These are phyloP conservation scores for Adoxophyes honmai DNA, from an alignment of 1,140 invertebrate genomes.

Conservation along the genomic window DNA sequence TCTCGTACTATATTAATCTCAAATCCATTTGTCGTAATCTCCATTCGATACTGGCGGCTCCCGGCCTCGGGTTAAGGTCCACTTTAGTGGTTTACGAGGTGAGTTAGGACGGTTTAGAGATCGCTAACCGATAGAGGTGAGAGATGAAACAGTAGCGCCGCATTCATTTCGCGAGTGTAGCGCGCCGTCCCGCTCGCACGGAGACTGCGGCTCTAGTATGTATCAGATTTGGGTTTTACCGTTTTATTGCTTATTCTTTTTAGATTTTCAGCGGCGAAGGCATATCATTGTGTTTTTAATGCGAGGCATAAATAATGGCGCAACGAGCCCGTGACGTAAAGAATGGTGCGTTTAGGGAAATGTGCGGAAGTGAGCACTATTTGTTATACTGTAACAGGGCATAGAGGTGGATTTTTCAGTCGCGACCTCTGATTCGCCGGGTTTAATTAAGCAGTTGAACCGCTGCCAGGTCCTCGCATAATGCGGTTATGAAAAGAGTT, in stretches of 20 bases:
- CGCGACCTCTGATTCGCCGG: background rate
- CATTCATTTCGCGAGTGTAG: slow-evolving; percentile 69
- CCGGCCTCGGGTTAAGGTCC: slow-evolving; percentile 48
- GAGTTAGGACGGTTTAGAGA: slow-evolving; percentile 73
- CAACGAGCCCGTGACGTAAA: slow-evolving; percentile 59
- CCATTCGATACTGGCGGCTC: slow-evolving; percentile 54
- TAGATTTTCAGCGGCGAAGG: slow-evolving; percentile 75
- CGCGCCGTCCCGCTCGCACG: slow-evolving; percentile 56
- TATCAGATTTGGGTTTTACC: slow-evolving; percentile 77
- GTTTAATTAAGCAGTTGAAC: slow-evolving; percentile 4
- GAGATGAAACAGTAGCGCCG: slow-evolving; percentile 76
- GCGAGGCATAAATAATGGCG: slow-evolving; percentile 67
- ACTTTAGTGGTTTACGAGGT: slow-evolving; percentile 54
- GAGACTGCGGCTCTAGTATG: slow-evolving; percentile 70
- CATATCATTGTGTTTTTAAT: slow-evolving; percentile 77
- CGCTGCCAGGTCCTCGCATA: slow-evolving; percentile 5
- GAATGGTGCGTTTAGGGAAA: slow-evolving; percentile 66
- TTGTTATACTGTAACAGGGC: slow-evolving; percentile 40
- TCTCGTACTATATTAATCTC: slow-evolving; percentile 76
- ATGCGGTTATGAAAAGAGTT: slow-evolving; percentile 9
- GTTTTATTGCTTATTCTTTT: slow-evolving; percentile 78
- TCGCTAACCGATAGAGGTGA: slow-evolving; percentile 72
- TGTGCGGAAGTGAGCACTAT: slow-evolving; percentile 56
- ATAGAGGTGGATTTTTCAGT: slow-evolving; percentile 17
- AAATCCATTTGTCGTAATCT: slow-evolving; percentile 74